phyloP scores from a whole-genome alignment of 2,113 vertebrate species.

The Hylia prasina region DNA sequence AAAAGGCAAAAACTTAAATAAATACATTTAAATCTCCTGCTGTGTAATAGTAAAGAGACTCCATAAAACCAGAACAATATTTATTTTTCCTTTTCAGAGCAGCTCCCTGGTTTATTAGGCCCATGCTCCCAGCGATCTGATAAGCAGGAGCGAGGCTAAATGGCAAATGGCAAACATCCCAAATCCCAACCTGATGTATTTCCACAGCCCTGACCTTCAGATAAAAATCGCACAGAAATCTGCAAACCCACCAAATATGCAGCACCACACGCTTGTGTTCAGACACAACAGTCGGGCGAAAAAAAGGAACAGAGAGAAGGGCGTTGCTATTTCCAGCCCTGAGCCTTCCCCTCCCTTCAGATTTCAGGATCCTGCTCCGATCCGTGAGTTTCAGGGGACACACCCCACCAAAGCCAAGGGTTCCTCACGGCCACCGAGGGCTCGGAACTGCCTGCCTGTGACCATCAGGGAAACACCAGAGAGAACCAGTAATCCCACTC shows the following conservation, averaged over 20 bases:
- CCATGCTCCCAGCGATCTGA: constrained; percentile 65
- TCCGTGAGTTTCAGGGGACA: neutral
- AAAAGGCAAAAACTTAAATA: constrained; percentile 48
- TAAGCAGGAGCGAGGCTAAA: constrained; percentile 71
- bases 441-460: neutral
- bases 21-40: constrained; percentile 34
- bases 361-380: constrained; percentile 2
- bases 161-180: constrained; percentile 68
- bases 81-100: constrained; percentile 52
- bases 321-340: constrained; percentile 32
- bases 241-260: constrained; percentile 66
- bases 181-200: constrained; percentile 69
- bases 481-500: constrained; percentile 29
- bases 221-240: constrained; percentile 66
- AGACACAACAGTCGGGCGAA: constrained; percentile 49
- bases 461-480: neutral
- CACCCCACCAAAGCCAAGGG: neutral
- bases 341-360: constrained; percentile 19
- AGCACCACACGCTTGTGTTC: constrained; percentile 43
- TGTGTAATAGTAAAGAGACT: constrained; percentile 21
- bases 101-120: constrained; percentile 66
- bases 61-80: constrained; percentile 36
- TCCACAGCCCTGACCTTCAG: constrained; percentile 74
- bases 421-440: neutral
- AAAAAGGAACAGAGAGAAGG: constrained; percentile 10